Percentiles rank a stretch among this genome's conserved stretches.
Conservation (phyloP, 2,113 vertebrate genomes). For the Tragelaphus buxtoni region DNA sequence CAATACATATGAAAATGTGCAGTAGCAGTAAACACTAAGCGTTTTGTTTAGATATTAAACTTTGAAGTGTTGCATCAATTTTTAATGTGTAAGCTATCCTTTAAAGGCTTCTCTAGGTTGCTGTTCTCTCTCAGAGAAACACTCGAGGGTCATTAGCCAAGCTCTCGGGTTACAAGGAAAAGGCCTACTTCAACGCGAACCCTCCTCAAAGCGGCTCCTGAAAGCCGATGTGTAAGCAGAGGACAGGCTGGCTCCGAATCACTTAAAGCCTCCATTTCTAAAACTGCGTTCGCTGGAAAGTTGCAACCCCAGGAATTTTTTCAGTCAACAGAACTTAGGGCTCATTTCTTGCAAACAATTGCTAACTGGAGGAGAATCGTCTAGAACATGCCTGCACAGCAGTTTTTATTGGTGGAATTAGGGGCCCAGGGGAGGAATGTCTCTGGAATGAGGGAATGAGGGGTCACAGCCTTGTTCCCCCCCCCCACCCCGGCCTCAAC, state of each 20-base stretch:
- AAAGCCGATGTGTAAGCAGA: slow-evolving; percentile 12
- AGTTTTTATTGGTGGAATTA: neutral
- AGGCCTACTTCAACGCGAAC: neutral
- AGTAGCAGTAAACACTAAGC: slow-evolving; percentile 61
- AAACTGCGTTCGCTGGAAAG: slow-evolving; percentile 37
- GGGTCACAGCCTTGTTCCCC: neutral
- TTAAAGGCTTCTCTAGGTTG: slow-evolving; percentile 64
- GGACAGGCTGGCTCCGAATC: neutral
- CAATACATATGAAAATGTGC: neutral
- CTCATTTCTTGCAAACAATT: neutral
- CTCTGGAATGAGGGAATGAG: neutral
- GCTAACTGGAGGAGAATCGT: neutral
- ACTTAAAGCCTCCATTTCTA: slow-evolving; percentile 26
- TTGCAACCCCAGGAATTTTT: slow-evolving; percentile 7
- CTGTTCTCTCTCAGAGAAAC: slow-evolving; percentile 54
- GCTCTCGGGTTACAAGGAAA: slow-evolving; percentile 49
- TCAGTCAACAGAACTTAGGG: neutral
- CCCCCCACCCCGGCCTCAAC: neutral
- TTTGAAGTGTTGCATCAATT: slow-evolving; percentile 74
- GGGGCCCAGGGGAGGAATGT: neutral
- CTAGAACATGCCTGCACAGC: neutral
- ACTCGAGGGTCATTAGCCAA: slow-evolving; percentile 52
- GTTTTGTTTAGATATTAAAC: slow-evolving; percentile 80
- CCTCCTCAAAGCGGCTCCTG: slow-evolving; percentile 24
- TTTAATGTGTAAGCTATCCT: slow-evolving; percentile 76